Evolutionary conservation across 1,140 invertebrate species (phyloP), one percentile per base, ranked within the genome.

Genomic region (Sycophila sp.): DNA sequence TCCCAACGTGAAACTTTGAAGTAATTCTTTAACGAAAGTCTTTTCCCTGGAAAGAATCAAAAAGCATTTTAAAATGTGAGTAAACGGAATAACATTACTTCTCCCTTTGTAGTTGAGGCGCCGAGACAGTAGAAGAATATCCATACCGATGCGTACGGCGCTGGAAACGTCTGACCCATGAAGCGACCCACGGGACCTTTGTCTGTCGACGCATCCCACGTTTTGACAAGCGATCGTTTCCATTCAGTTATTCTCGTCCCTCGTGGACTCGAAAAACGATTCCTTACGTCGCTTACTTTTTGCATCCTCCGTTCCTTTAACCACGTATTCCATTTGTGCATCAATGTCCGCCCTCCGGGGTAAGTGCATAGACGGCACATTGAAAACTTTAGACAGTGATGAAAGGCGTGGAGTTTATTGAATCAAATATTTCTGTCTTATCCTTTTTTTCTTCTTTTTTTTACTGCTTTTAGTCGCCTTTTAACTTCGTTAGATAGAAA

Each of bases 361-460:
- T n/a, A 17, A n/a, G 38, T 26, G 40, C 11, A 30, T 13, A 34
- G 10, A 19, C 26, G 11, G 51, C 47, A 62, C 40, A 24, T 63
- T 49, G 36, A 63, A 34, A 63, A 63, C 26, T 63, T 63, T 51
- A 22, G 60, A 63, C 60, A 51, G 40, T 34, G 30, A 49, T 28
- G 45, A 32, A 51, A 36, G 51, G 45, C 60, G 30, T 30, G 22
- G 32, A 40, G 38, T 45, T 62, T 40, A 62, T 45, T 26, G 40
- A 26, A 30, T 45, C 11, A 30, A 63, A 49, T 63, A 4, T n/a
- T n/a, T n/a, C n/a, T n/a, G n/a, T n/a, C n/a, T n/a, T n/a, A n/a
- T 62, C 26, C 22, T 55, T 11, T 30, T 11, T 15, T n/a, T 38
- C 26, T 55, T 55, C 11, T 55, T 55, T 32, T 32, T 32, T 30